A percentile compares a stretch with the other conserved stretches of the same genome.
These are phyloP conservation scores for Drosophila sordidula DNA, from an alignment of 2,888 invertebrate species.

Conservation along the genomic window DNA sequence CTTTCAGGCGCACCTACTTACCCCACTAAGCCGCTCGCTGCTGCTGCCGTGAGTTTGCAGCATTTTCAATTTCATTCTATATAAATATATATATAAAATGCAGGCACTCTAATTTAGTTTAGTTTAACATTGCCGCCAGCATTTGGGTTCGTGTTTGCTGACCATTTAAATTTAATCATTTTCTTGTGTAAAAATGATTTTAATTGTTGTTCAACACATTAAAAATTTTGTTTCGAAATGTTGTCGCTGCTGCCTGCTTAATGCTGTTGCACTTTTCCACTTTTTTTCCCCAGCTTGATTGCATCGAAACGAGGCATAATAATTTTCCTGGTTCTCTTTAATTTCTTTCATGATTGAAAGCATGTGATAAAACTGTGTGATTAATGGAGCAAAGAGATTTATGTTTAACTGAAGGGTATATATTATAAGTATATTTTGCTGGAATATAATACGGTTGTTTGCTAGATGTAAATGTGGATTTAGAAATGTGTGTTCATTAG, in stretches of 20 bases:
- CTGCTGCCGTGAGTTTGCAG: slow-evolving; percentile 25
- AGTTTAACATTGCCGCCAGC: slow-evolving; percentile 16
- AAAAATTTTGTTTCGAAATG: slow-evolving; percentile 69
- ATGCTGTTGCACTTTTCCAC: slow-evolving; percentile 42
- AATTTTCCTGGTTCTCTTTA: slow-evolving; percentile 30
- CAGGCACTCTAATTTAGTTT: slow-evolving; percentile 52
- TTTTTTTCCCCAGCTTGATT: slow-evolving; percentile 30
- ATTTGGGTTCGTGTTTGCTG: slow-evolving; percentile 45
- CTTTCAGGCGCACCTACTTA: slow-evolving; percentile 33
- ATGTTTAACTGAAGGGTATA: slow-evolving; percentile 18
- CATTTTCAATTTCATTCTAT: slow-evolving; percentile 48
- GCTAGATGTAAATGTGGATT: background rate
- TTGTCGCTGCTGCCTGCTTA: slow-evolving; percentile 28
- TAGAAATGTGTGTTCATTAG: slow-evolving; percentile 6
- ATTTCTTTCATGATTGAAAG: slow-evolving; percentile 31
- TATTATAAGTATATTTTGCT: slow-evolving; percentile 1
- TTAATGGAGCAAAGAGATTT: slow-evolving; percentile 32
- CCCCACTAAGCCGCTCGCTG: background rate
- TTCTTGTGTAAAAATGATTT: slow-evolving; percentile 72
- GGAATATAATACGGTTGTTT: background rate
- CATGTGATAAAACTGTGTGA: slow-evolving; percentile 43
- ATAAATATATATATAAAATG: slow-evolving; percentile 21
- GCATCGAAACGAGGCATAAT: slow-evolving; percentile 47
- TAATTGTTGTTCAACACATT: slow-evolving; percentile 72
- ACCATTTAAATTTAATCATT: slow-evolving; percentile 69